Percentiles rank a stretch among this genome's conserved stretches.
These are phyloP conservation scores for Pseudopodoces humilis DNA, from an alignment of 2,113 vertebrate species.

Conservation along the genomic window DNA sequence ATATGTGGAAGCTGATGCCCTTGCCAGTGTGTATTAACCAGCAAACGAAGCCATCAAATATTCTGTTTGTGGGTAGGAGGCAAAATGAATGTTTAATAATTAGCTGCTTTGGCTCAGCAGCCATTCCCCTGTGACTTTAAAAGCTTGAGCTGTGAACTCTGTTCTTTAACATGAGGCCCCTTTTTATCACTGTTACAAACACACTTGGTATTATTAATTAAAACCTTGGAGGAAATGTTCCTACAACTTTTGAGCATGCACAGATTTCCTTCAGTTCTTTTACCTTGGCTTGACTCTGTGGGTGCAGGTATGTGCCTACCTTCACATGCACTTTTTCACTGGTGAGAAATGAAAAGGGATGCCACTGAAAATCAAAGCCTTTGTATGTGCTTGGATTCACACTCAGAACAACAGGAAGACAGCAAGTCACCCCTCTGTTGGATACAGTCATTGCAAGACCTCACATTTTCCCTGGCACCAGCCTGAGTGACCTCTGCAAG, in stretches of 20 bases:
- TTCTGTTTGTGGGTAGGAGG: not conserved
- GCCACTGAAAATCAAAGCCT: not conserved
- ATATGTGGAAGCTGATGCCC: not conserved
- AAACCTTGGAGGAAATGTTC: not conserved
- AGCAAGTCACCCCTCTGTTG: not conserved
- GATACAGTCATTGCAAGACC: not conserved
- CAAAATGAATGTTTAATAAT: not conserved
- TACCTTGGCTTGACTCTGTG: not conserved
- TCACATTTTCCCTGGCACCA: not conserved
- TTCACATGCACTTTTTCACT: fast-evolving
- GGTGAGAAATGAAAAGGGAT: not conserved
- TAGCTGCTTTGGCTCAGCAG: not conserved
- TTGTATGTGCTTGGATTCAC: not conserved
- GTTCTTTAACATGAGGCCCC: not conserved
- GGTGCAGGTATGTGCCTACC: fast-evolving
- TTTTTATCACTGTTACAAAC: not conserved
- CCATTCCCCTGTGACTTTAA: not conserved
- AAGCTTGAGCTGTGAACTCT: not conserved
- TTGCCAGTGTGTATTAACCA: not conserved
- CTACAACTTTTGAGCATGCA: not conserved
- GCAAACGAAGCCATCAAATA: not conserved
- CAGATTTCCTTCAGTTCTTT: not conserved
- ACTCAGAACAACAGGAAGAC: not conserved
- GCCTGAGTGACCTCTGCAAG: not conserved
- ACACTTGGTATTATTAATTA: not conserved